These are phyloP conservation scores for Toxotes jaculatrix DNA, from an alignment of 2,113 vertebrate species.

Conservation along the genomic window DNA sequence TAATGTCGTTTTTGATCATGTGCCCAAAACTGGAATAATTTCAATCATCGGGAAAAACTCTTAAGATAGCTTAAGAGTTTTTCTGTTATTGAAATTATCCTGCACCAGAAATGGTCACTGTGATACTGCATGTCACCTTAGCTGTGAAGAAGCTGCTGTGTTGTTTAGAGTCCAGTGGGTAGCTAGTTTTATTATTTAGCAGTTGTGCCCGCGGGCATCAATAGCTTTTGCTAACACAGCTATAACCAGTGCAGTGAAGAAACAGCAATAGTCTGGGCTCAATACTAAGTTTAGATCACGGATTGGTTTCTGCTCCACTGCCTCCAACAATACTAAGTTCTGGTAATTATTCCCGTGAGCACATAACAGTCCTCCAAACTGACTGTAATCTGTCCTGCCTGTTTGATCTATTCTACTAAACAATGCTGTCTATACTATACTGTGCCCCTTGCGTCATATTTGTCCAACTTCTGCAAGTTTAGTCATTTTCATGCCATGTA, in stretches of 20 bases:
- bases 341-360: slow-evolving; percentile 50
- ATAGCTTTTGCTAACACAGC: slow-evolving; percentile 40
- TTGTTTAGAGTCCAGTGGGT: slow-evolving; percentile 39
- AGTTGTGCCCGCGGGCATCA: slow-evolving; percentile 39
- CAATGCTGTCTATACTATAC: neutral
- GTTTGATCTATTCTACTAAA: slow-evolving; percentile 49
- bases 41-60: neutral
- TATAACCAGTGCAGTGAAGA: slow-evolving; percentile 38
- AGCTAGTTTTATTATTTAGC: slow-evolving; percentile 35
- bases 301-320: slow-evolving; percentile 57
- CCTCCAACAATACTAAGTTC: slow-evolving; percentile 36
- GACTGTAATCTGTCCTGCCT: slow-evolving; percentile 44
- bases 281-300: slow-evolving; percentile 55
- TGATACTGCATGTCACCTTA: slow-evolving; percentile 3
- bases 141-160: slow-evolving; percentile 7
- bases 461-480: neutral
- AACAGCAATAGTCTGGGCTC: slow-evolving; percentile 40
- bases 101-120: neutral
- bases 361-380: slow-evolving; percentile 48
- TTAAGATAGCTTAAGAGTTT: neutral
- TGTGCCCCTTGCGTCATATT: slow-evolving; percentile 7
- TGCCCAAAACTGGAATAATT: slow-evolving; percentile 3
- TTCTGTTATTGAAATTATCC: neutral
- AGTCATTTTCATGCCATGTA: slow-evolving; percentile 12
- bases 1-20: neutral